Conservation (phyloP, 2,113 vertebrate species). For the Heptranchias perlo region DNA sequence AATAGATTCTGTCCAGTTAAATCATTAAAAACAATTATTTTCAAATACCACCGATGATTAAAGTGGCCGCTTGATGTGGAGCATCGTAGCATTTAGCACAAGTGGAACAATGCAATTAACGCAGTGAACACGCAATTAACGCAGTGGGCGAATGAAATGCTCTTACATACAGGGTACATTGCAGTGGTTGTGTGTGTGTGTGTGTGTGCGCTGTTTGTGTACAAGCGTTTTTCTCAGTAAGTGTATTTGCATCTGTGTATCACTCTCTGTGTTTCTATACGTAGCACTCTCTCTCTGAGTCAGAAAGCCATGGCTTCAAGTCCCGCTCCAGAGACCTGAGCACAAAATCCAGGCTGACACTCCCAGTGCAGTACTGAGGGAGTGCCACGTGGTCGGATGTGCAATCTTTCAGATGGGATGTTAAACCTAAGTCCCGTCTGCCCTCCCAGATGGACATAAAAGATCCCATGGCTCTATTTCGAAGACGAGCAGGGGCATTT, state of each 20-base stretch:
- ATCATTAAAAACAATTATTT: neutral
- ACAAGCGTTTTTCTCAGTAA: neutral
- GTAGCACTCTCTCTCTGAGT: neutral
- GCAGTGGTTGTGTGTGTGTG: no score
- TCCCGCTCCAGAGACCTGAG: neutral
- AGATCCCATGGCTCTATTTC: neutral
- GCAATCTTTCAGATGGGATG: neutral
- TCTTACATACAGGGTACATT: no score
- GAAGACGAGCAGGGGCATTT: neutral
- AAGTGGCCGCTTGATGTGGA: neutral
- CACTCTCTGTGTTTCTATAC: neutral
- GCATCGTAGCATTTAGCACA: neutral
- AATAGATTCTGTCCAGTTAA: constrained; percentile 2
- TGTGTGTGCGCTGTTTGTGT: neutral
- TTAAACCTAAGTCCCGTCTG: neutral
- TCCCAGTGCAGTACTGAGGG: neutral
- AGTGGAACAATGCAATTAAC: neutral
- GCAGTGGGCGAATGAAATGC: neutral
- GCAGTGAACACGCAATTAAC: neutral
- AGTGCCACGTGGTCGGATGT: neutral
- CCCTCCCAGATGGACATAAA: neutral
- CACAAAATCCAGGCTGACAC: neutral
- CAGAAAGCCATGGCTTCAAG: neutral
- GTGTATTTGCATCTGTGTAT: neutral
- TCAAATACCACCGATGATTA: neutral